Conservation (phyloP, 2,888 invertebrate species). For the Syrphus vitripennis region DNA sequence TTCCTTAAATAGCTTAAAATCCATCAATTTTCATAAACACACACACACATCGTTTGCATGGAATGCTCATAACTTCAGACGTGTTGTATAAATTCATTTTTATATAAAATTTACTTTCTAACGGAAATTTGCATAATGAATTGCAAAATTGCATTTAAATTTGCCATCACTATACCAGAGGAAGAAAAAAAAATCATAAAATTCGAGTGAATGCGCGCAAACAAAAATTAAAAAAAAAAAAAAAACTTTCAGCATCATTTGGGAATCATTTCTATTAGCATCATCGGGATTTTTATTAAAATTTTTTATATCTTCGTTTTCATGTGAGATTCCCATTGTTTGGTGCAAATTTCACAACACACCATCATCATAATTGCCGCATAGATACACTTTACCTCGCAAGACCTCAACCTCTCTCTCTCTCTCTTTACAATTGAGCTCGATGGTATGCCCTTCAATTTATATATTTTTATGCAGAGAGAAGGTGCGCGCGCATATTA, state of each 20-base stretch:
- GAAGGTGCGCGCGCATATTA: not conserved
- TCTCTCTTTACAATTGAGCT: constrained; percentile 38
- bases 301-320: not conserved
- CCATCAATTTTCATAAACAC: constrained; percentile 27
- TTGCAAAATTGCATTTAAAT: constrained; percentile 45
- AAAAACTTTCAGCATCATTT: constrained; percentile 43
- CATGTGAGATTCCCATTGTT: constrained; percentile 44
- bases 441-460: constrained; percentile 46
- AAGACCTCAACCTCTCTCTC: constrained; percentile 63
- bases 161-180: not conserved
- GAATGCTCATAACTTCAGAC: not conserved
- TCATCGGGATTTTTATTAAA: not conserved
- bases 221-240: too few species aligned
- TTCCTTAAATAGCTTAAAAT: not conserved
- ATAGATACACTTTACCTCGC: not conserved
- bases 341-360: constrained; percentile 54
- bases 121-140: constrained; percentile 65
- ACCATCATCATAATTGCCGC: constrained; percentile 18
- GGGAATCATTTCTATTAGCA: constrained; percentile 31
- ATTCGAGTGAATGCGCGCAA: constrained; percentile 17
- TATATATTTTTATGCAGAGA: not conserved
- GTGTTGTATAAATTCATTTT: not conserved
- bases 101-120: constrained; percentile 56
- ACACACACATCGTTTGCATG: not conserved
- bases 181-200: not conserved